Evolutionary conservation across 2,797 vertebrate species (phyloP).

Genomic region (Anguilla megastoma): DNA sequence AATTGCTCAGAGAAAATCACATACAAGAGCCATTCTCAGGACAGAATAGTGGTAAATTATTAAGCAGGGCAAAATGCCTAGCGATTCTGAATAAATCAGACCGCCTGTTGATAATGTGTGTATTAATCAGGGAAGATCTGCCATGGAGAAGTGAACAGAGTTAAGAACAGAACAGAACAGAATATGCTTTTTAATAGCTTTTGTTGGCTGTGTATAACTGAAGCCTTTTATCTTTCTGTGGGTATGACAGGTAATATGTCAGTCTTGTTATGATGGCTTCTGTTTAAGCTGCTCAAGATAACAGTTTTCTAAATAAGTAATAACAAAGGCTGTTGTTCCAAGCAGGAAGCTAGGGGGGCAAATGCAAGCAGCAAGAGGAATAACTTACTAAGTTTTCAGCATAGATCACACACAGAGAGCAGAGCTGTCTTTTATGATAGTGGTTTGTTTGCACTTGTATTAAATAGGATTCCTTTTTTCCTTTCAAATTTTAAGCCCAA

Average conservation of each 20-base stretch:
- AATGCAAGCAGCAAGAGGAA: neutral
- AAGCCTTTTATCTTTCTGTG: neutral
- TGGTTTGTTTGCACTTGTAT: constrained; percentile 4
- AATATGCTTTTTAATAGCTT: neutral
- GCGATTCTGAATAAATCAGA: neutral
- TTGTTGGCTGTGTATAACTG: neutral
- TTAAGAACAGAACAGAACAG: neutral
- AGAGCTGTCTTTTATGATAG: neutral
- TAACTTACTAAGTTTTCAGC: neutral
- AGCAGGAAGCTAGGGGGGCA: neutral
- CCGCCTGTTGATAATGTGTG: neutral
- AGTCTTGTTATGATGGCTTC: neutral
- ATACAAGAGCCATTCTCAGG: neutral
- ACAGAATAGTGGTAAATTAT: neutral
- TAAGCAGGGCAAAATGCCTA: constrained; percentile 4
- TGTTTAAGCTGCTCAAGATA: neutral
- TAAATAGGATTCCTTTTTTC: constrained; percentile 1
- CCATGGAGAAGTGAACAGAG: constrained; percentile 11
- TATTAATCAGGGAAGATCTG: constrained; percentile 31
- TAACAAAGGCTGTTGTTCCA: neutral
- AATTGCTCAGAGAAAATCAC: neutral
- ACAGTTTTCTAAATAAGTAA: neutral
- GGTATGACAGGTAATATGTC: neutral
- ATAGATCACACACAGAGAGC: neutral
- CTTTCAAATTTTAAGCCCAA: neutral